phyloP scores from a whole-genome alignment of 2,113 vertebrate species.

The Ammospiza caudacuta region DNA sequence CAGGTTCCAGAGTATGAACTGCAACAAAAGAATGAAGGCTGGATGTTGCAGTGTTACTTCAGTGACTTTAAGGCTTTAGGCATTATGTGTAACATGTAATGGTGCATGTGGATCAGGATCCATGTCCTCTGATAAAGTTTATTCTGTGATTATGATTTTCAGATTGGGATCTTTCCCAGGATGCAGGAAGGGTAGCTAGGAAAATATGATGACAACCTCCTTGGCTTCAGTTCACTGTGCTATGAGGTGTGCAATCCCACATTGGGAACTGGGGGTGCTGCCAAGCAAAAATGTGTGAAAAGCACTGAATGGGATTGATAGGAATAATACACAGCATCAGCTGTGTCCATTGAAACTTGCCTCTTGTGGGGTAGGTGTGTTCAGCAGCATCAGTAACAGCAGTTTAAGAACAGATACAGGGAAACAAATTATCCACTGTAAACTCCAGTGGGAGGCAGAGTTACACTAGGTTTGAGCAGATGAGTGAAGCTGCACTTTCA shows the following conservation, averaged over 20 bases:
- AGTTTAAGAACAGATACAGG: neutral
- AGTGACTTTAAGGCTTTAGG: neutral
- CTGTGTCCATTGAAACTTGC: neutral
- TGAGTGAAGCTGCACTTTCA: neutral
- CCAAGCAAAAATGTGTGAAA: neutral
- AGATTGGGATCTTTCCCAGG: neutral
- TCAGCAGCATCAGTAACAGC: neutral
- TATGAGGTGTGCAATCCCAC: neutral
- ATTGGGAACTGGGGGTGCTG: neutral
- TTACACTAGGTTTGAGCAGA: neutral
- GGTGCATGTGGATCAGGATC: neutral
- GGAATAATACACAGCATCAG: neutral
- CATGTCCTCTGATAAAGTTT: neutral
- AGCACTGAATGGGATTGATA: neutral
- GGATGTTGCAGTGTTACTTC: neutral
- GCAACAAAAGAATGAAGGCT: neutral
- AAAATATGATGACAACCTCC: neutral
- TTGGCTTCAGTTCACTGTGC: neutral
- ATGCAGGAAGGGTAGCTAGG: neutral
- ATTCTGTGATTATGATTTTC: neutral
- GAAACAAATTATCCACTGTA: neutral
- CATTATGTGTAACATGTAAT: neutral
- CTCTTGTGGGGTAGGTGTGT: neutral
- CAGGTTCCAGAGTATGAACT: neutral
- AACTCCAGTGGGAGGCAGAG: slow-evolving; percentile 11